A percentile compares a stretch with the other conserved stretches of the same genome.
Conservation (phyloP, 1,140 invertebrate species). For the Doryteuthis pealeii region DNA sequence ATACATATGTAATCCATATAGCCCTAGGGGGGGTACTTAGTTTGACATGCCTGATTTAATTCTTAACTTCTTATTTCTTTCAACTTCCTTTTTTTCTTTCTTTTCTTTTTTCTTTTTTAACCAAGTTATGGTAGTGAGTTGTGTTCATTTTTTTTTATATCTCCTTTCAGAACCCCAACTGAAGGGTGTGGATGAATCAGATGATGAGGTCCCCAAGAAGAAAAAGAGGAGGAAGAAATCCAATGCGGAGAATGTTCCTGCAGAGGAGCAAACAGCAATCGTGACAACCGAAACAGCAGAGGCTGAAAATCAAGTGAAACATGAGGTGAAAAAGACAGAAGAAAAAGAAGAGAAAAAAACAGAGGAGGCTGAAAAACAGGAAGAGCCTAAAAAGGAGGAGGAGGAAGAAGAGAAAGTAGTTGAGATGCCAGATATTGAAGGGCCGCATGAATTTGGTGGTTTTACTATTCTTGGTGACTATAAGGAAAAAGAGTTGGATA, state of each 20-base stretch:
- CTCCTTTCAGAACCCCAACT: too few species aligned
- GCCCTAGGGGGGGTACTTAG: too few species aligned
- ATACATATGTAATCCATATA: too few species aligned
- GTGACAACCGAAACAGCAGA: too few species aligned
- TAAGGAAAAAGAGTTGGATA: slow-evolving; percentile 39
- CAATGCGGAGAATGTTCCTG: not conserved
- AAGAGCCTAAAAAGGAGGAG: not conserved
- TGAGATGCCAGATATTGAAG: slow-evolving; percentile 6
- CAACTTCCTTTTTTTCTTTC: too few species aligned
- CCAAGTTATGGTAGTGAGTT: too few species aligned
- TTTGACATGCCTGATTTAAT: too few species aligned
- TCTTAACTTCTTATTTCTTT: too few species aligned
- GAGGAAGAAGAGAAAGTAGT: not conserved
- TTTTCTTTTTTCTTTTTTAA: too few species aligned
- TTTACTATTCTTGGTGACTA: slow-evolving; percentile 54
- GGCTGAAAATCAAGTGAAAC: not conserved
- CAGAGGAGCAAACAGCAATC: not conserved
- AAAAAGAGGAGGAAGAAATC: not conserved
- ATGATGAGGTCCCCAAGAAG: not conserved
- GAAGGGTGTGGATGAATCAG: not conserved
- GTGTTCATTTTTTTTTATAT: too few species aligned
- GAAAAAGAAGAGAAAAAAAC: not conserved
- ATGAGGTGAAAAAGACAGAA: not conserved
- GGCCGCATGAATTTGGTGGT: slow-evolving; percentile 37
- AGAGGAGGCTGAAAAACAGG: not conserved